A percentile compares a stretch with the other conserved stretches of the same genome.
Conservation (phyloP, 2,113 vertebrate genomes). For the Entomyzon cyanotis region DNA sequence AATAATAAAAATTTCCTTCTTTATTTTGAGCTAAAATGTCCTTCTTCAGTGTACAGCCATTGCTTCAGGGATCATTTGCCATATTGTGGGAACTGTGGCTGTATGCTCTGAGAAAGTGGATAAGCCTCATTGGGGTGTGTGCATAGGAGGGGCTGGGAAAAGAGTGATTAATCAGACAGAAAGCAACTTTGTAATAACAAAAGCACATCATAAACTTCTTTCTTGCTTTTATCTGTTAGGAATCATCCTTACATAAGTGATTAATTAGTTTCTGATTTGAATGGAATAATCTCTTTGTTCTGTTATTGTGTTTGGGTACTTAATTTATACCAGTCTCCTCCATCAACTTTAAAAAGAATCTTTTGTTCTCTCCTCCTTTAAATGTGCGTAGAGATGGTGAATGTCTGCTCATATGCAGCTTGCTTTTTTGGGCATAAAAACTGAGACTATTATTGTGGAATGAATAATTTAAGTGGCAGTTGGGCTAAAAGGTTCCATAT, state of each 20-base stretch:
- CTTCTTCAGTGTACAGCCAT: not conserved
- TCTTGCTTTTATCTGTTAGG: constrained; percentile 1
- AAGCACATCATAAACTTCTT: not conserved
- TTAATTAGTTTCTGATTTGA: constrained; percentile 28
- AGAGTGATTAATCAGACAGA: not conserved
- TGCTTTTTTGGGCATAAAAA: not conserved
- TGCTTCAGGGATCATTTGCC: not conserved
- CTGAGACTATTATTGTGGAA: not conserved
- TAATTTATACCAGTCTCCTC: constrained; percentile 5
- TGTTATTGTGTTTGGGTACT: not conserved
- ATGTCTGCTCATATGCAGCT: not conserved
- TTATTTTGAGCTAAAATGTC: not conserved
- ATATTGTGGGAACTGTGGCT: not conserved
- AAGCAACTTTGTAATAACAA: not conserved
- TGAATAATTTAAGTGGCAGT: not conserved
- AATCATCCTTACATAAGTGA: not conserved
- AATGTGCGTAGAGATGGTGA: not conserved
- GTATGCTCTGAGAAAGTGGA: not conserved
- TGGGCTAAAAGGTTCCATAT: not conserved
- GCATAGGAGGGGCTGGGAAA: not conserved
- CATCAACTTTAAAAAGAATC: not conserved
- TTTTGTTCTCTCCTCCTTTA: constrained; percentile 19
- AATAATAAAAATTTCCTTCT: not conserved
- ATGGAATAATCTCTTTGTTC: not conserved
- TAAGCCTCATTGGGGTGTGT: not conserved